A percentile compares a stretch with the other conserved stretches of the same genome.
Evolutionary conservation across 92 coral and sea anemone species (phyloP).

Genomic region (Umimayanthus chanpuru): DNA sequence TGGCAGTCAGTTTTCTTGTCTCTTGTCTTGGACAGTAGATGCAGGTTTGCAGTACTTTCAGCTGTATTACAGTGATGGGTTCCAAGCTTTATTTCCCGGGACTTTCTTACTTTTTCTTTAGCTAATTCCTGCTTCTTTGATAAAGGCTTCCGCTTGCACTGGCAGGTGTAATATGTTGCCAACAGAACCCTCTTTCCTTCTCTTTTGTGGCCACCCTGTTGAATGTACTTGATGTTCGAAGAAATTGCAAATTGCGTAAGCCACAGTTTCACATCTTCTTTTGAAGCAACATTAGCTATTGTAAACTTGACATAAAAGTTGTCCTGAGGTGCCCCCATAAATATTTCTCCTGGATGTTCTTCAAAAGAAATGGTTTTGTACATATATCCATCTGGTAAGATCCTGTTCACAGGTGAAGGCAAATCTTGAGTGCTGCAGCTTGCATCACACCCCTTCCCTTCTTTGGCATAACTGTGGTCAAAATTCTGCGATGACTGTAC

Average conservation of each 20-base stretch:
- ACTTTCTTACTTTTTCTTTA: background rate
- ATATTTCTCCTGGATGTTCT: conserved; percentile 22
- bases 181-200: conserved; percentile 43
- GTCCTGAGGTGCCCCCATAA: conserved; percentile 47
- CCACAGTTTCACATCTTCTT: conserved; percentile 56
- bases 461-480: background rate
- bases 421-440: background rate
- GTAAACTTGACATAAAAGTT: conserved; percentile 46
- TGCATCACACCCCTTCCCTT: background rate
- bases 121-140: background rate
- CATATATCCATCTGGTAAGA: conserved; percentile 29
- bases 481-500: too few relatives aligned
- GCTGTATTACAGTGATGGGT: conserved; percentile 44
- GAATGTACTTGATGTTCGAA: conserved; percentile 52
- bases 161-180: conserved; percentile 52
- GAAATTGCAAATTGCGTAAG: conserved; percentile 50
- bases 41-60: conserved; percentile 16
- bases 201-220: conserved; percentile 9
- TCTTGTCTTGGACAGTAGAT: conserved; percentile 5
- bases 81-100: conserved; percentile 23
- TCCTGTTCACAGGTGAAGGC: conserved; percentile 9
- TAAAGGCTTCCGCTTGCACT: conserved; percentile 48
- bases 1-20: too few relatives aligned
- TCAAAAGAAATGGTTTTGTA: conserved; percentile 22
- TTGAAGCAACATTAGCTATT: conserved; percentile 41